phyloP scores from a whole-genome alignment of 2,797 vertebrate species.

The Epinephelus awoara region DNA sequence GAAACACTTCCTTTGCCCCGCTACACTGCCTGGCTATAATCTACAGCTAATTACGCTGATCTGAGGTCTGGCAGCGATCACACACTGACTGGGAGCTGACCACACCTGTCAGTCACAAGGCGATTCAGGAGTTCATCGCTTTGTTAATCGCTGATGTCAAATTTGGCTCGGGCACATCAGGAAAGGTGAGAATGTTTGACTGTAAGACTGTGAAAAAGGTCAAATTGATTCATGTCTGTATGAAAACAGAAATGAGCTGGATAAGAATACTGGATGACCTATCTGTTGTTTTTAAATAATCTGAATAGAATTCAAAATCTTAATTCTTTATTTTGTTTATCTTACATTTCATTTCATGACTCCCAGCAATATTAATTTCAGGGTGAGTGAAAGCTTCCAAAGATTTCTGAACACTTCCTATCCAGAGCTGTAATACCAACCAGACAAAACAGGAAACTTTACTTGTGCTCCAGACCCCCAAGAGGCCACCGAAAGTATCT shows the following conservation, averaged over 20 bases:
- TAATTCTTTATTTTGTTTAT: neutral
- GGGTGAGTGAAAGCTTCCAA: neutral
- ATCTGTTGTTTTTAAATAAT: neutral
- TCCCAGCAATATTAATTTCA: neutral
- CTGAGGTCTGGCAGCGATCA: constrained; percentile 79
- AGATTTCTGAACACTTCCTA: neutral
- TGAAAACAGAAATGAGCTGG: neutral
- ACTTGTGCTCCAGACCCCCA: too few relatives aligned
- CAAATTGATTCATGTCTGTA: neutral
- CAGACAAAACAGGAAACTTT: neutral
- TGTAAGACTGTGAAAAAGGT: neutral
- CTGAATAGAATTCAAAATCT: neutral
- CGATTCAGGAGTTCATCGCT: constrained; percentile 19
- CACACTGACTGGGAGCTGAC: constrained; percentile 53
- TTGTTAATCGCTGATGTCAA: constrained; percentile 51
- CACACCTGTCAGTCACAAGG: constrained; percentile 70
- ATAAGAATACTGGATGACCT: neutral
- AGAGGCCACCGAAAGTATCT: neutral
- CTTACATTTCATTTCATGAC: neutral
- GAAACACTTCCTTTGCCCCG: constrained; percentile 84
- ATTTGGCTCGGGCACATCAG: neutral
- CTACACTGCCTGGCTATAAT: constrained; percentile 67
- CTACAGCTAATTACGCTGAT: constrained; percentile 81
- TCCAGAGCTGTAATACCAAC: neutral
- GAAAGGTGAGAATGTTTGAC: neutral